Base-by-base conservation (phyloP, 2,888 invertebrate species). In the Agelastica alni region DNA sequence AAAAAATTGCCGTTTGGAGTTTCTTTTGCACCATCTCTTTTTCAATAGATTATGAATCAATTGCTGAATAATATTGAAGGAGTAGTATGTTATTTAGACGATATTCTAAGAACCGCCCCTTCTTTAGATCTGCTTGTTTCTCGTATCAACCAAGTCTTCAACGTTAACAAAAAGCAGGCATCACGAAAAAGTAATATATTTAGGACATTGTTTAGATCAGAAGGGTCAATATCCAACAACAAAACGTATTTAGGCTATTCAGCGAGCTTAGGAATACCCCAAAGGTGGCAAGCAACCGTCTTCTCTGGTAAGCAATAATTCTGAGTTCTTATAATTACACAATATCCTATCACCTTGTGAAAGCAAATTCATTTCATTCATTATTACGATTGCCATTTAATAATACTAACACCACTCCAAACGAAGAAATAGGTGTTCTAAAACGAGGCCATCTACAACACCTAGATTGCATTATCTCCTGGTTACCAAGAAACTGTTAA, bases 401-500 rank as follows among this genome's bases (percentile, higher is more conserved):
- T 30, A 12, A 2, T 2, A 6, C 5, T 30, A 30, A 2, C 2
- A 6, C 2, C n/a, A 10, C 3, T 20, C 26, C 31, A 16, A 18
- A 16, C 12, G 43, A 42, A 53, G 48, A 53, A 26, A 5, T 2
- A 13, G 14, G 48, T 22, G n/a, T 26, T 9, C 20, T 22, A 44
- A 63, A 62, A 41, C 41, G 64, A 13, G 53, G 59, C 5, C 60
- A 64, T 37, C 26, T 64, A 13, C 61, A 52, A 4, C 30, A 49
- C n/a, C 56, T 58, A 48, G 52, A 58, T 31, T 28, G 41, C 7
- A 56, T 53, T 36, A 9, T 63, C 2, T 18, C 58, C n/a, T n/a
- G n/a, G n/a, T n/a, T n/a, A n/a, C n/a, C n/a, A n/a, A n/a, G n/a
- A n/a, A n/a, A n/a, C n/a, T n/a, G n/a, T n/a, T n/a, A n/a, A n/a